phyloP scores from a whole-genome alignment of 1,140 invertebrate genomes.

The Eriocheir sinensis region DNA sequence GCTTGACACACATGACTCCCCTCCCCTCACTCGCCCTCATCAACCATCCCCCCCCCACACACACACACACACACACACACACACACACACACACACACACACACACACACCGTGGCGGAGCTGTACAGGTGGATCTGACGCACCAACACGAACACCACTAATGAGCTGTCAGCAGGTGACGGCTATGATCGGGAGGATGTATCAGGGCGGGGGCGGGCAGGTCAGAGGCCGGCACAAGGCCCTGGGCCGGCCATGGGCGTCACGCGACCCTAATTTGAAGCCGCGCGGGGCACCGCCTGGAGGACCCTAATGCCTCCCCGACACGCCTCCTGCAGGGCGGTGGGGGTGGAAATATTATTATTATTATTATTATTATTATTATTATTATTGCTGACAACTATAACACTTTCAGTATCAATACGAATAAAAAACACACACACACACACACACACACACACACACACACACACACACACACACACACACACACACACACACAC shows the following conservation, averaged over 20 bases:
- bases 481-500: no score
- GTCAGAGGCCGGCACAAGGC: constrained; percentile 33
- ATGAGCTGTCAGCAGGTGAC: constrained; percentile 48
- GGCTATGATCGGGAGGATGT: constrained; percentile 30
- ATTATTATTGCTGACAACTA: no score
- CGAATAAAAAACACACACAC: no score
- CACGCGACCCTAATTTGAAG: constrained; percentile 27
- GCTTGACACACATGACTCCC: no score
- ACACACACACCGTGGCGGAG: background rate
- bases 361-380: no score
- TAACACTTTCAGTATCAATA: background rate
- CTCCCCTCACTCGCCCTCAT: no score
- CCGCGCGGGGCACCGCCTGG: background rate
- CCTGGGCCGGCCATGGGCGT: no score
- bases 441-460: background rate
- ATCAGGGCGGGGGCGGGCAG: constrained; percentile 32
- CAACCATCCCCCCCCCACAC: background rate
- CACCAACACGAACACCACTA: background rate
- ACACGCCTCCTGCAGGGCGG: background rate
- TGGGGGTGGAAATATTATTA: no score
- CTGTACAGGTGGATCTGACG: background rate
- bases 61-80: constrained; percentile 22
- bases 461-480: no score
- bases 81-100: constrained; percentile 13
- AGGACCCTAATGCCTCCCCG: background rate